Conservation (phyloP, 2,888 invertebrate species). For the Megastigmus dorsalis region DNA sequence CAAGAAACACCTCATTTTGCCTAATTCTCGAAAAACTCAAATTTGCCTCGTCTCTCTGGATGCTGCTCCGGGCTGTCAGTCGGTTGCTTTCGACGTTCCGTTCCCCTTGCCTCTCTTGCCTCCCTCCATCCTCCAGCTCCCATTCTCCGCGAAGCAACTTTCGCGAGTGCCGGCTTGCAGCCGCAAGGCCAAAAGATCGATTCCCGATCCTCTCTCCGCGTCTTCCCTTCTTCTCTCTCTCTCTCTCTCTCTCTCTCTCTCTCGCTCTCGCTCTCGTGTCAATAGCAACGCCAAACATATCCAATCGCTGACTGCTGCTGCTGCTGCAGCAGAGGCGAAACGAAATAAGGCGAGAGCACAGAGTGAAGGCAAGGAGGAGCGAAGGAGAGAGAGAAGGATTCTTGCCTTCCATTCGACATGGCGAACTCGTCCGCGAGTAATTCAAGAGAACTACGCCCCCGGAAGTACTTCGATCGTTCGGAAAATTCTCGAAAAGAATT, state of each 20-base stretch:
- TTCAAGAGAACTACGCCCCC: not conserved
- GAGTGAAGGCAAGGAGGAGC: too few species aligned
- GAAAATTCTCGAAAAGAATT: conserved; percentile 31
- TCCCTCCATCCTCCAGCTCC: too few species aligned
- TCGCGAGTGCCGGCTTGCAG: not conserved
- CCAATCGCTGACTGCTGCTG: not conserved
- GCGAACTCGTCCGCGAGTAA: not conserved
- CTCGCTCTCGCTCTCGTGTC: conserved; percentile 13
- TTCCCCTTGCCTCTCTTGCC: too few species aligned
- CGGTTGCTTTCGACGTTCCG: too few species aligned
- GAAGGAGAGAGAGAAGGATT: not conserved
- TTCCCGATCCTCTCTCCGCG: not conserved
- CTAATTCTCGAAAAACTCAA: too few species aligned
- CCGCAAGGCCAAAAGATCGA: conserved; percentile 26
- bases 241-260: not conserved
- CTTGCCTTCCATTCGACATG: not conserved
- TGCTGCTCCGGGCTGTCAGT: too few species aligned
- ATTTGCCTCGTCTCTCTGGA: too few species aligned
- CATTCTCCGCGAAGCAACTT: too few species aligned
- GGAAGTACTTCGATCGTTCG: conserved; percentile 25
- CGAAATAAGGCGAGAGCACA: conserved; percentile 23
- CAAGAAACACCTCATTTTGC: too few species aligned
- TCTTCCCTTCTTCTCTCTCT: not conserved
- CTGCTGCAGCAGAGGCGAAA: not conserved
- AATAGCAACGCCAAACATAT: conserved; percentile 33